Base-by-base conservation (phyloP, 2,113 vertebrate genomes). In the Burhinus oedicnemus region DNA sequence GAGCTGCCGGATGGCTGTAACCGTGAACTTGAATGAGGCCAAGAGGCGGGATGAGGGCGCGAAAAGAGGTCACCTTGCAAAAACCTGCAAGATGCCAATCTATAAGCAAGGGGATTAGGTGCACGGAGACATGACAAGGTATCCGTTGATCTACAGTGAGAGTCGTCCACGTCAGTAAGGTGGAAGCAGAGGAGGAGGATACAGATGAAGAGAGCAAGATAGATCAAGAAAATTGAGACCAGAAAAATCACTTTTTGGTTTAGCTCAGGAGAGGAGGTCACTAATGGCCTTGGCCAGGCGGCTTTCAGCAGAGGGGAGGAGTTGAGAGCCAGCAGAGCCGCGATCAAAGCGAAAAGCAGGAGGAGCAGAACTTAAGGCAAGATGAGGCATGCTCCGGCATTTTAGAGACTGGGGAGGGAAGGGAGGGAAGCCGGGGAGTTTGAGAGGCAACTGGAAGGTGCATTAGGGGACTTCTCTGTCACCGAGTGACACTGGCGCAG, bases 401-500 rank as follows among this genome's bases (percentile, higher is more conserved):
- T 83, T 70, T 68, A 45, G 38, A 80, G 15, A 72, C 7, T 0
- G 1, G 8, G 12, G 8, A 75, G 16, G 15, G 32, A 77, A 22
- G 4, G 3, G 8, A 38, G 34, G 16, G 13, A 87, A 20, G 9
- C 3, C 0, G 1, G 13, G 14, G 3, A 27, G 3, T 36, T 75
- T 62, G 16, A 61, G 45, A 72, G 27, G 29, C 6, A 80, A 47
- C 30, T 25, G 51, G 20, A 62, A 91, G 8, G 22, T 9, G 9
- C 27, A 57, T 42, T n/a, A 12, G 13, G 16, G 20, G 26, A 62
- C 20, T 76, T 23, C 38, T 42, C 23, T 42, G 36, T 45, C 70
- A 54, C 8, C 0, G 0, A 57, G 34, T 22, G 16, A 40, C 2
- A 3, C 14, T 54, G 10, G 25, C 2, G 0, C 17, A 65, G 34